Evolutionary conservation across 2,797 vertebrate species (phyloP).

Genomic region (Meriones psammophilus): DNA sequence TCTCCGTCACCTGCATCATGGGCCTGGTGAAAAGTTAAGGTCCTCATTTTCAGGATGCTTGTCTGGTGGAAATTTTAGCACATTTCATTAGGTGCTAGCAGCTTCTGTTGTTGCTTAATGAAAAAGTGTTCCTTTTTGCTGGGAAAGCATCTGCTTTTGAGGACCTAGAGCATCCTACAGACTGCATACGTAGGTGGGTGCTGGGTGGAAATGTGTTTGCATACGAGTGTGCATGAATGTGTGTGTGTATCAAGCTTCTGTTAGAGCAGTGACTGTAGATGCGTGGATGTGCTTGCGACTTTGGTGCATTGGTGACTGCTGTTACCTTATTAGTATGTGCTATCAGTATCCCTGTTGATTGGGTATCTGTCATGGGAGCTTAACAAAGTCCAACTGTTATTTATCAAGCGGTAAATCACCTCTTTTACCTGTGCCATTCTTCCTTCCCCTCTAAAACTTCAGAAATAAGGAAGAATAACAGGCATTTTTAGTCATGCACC

Average conservation of each 20-base stretch:
- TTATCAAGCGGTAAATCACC: background rate
- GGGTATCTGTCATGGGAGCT: background rate
- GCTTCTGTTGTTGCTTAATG: background rate
- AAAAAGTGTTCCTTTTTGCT: background rate
- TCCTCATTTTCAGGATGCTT: background rate
- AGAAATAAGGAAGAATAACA: conserved; percentile 1
- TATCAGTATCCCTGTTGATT: background rate
- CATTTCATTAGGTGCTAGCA: background rate
- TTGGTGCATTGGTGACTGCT: background rate
- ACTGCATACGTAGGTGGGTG: background rate
- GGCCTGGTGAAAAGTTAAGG: background rate
- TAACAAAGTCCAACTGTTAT: background rate
- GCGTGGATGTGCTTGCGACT: background rate
- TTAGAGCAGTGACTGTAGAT: background rate
- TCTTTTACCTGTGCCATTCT: background rate
- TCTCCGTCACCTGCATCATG: background rate
- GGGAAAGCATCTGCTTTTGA: background rate
- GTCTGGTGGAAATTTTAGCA: background rate
- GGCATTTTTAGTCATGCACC: conserved; percentile 47
- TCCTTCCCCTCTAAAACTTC: conserved; percentile 42
- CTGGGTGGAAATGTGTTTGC: too few species aligned
- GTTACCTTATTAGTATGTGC: background rate
- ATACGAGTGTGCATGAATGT: too few species aligned
- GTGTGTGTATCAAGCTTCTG: background rate
- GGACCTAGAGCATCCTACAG: background rate